These are phyloP conservation scores for Bradysia coprophila DNA, from an alignment of 1,140 invertebrate species.

Conservation along the genomic window DNA sequence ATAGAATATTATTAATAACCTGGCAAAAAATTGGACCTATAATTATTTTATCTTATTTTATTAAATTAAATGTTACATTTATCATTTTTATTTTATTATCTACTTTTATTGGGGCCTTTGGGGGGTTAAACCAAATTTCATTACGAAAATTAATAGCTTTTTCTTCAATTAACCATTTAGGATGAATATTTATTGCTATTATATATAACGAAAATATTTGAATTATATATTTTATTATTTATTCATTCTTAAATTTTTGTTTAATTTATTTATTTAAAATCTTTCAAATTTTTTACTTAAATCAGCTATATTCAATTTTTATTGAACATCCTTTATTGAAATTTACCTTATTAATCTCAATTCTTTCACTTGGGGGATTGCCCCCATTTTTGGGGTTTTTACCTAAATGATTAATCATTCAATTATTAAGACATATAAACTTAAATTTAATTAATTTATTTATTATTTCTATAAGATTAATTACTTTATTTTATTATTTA, in stretches of 20 bases:
- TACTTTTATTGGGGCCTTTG: slow-evolving; percentile 18
- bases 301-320: slow-evolving; percentile 24
- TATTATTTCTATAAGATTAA: slow-evolving; percentile 26
- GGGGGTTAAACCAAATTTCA: slow-evolving; percentile 27
- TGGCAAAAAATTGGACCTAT: slow-evolving; percentile 32
- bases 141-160: slow-evolving; percentile 29
- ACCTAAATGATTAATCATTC: slow-evolving; percentile 30
- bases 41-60: slow-evolving; percentile 23
- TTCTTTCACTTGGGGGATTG: slow-evolving; percentile 29
- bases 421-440: slow-evolving; percentile 23
- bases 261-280: slow-evolving; percentile 24
- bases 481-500: slow-evolving; percentile 27
- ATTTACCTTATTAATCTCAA: slow-evolving; percentile 26
- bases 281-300: slow-evolving; percentile 25
- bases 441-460: slow-evolving; percentile 19
- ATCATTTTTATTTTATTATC: slow-evolving; percentile 22
- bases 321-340: slow-evolving; percentile 19
- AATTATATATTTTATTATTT: slow-evolving; percentile 24
- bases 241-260: slow-evolving; percentile 20
- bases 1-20: slow-evolving; percentile 25
- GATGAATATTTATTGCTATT: slow-evolving; percentile 25
- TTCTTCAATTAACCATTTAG: slow-evolving; percentile 32
- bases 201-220: slow-evolving; percentile 22
- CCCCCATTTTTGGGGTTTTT: slow-evolving; percentile 32
- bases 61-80: slow-evolving; percentile 19